Evolutionary conservation across 2,797 vertebrate genomes (phyloP), one percentile per base, ranked within the genome.

Genomic region (Paramormyrops hopkinsi): DNA sequence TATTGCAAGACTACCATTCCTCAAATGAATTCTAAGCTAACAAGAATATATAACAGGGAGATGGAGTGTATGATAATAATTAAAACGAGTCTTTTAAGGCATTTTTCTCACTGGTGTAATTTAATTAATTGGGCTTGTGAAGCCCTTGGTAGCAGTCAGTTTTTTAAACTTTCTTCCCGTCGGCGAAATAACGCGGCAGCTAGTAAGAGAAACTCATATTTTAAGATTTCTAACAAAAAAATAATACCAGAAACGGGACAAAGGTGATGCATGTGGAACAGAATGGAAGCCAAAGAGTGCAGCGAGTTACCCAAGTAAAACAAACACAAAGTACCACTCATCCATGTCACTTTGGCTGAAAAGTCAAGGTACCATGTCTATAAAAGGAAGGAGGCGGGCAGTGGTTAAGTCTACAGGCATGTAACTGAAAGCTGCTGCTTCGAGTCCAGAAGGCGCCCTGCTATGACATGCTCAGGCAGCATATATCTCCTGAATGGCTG

Each of bases 281-380:
- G 37, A n/a, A n/a, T 79, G 37, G 73, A 79, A 79, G 73, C 37
- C 41, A 46, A 79, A 44, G 33, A n/a, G 17, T n/a, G 73, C 37
- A 46, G 37, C 2, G 5, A 79, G 41, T 79, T 79, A 46, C 17
- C 73, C 41, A 79, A 79, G 33, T 79, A 79, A 79, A 79, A 79
- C 41, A 79, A 79, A 79, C 7, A 79, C 17, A 46, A 79, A 41
- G 73, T 44, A 44, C 11, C 33, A 29, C 37, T 79, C 73, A 79
- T 79, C 73, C 73, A 79, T 79, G 73, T 44, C 73, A 79, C 73
- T 19, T 79, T 79, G 73, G 73, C 6, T 79, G 73, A 41, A 79
- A 46, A 79, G 73, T 79, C 37, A 79, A 79, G 73, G 73, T 79
- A 79, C 17, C 33, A 46, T n/a, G 73, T 79, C 73, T 79, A 79